Evolutionary conservation across 2,888 invertebrate genomes (phyloP), one percentile per base, ranked within the genome.

Genomic region (Cataglyphis altisquamis): DNA sequence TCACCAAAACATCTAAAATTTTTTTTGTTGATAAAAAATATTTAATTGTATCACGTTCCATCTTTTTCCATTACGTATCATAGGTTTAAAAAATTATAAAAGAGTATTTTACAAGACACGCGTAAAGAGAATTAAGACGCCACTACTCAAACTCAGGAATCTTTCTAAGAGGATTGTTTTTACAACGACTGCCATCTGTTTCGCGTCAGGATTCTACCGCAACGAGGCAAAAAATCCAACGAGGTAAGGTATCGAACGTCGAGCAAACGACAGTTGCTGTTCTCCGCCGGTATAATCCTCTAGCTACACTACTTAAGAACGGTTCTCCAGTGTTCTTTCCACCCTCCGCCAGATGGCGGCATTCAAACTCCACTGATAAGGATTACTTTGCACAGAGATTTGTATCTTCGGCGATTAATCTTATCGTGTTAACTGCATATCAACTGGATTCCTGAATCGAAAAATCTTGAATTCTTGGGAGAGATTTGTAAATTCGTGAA

Each of bases 261-360:
- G 78, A 80, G 45, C 60, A 64, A 52, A 55, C 36, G 62, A 57
- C 15, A 2, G 25, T 15, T 25, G 36, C 25, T 21, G 18, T 32
- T 70, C 80, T 67, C 60, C 63, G 81, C 63, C 83, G 83, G 81
- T 83, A 83, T 12, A 60, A 57, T 52, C 62, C 32, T 78, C 21
- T 57, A 60, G 39, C 67, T 78, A 81, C 18, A 62, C 21, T 77
- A 21, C 72, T 83, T 60, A 66, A 60, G 88, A 85, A 67, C 78
- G 12, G 32, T 18, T 81, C 36, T 21, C 67, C 5, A 9, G 36
- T 21, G 55, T 62, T 82, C 57, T 29, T 66, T 25, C 67, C 41
- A 86, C 86, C 90, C 84, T 74, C 82, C 64, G 84, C 25, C 45
- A 90, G 90, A 12, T 90, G 90, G 90, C 90, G 72, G 75, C 81